phyloP scores from a whole-genome alignment of 2,888 invertebrate species.

The Polyploca ridens region DNA sequence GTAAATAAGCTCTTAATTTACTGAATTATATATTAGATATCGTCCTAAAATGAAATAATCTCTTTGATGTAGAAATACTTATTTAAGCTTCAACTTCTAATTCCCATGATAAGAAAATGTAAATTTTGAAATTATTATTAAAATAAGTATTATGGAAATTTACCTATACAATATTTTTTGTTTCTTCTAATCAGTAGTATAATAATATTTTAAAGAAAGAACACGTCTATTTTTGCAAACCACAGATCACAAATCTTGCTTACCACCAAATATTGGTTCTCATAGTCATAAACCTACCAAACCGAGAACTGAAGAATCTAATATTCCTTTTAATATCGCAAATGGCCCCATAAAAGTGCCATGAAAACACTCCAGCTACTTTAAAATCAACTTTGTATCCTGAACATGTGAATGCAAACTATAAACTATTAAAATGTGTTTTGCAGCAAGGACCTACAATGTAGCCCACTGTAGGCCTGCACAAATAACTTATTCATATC shows the following conservation, averaged over 20 bases:
- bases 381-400: conserved; percentile 20
- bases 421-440: conserved; percentile 57
- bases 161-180: too few relatives aligned
- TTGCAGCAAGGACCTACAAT: conserved; percentile 31
- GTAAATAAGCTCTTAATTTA: conserved; percentile 6
- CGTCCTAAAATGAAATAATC: neutral
- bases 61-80: conserved; percentile 1
- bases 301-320: neutral
- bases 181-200: neutral
- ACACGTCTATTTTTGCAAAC: too few relatives aligned
- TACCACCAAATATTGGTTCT: neutral
- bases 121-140: neutral
- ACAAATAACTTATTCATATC: conserved; percentile 64
- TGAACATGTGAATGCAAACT: conserved; percentile 37
- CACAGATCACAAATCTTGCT: neutral
- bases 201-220: neutral
- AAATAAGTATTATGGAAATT: neutral
- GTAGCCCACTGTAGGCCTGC: conserved; percentile 21
- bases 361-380: neutral
- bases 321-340: conserved; percentile 2
- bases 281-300: neutral
- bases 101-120: neutral
- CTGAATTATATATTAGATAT: neutral
- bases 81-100: neutral
- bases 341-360: conserved; percentile 1